Evolutionary conservation across 2,113 vertebrate genomes (phyloP).

Genomic region (Carollia perspicillata): DNA sequence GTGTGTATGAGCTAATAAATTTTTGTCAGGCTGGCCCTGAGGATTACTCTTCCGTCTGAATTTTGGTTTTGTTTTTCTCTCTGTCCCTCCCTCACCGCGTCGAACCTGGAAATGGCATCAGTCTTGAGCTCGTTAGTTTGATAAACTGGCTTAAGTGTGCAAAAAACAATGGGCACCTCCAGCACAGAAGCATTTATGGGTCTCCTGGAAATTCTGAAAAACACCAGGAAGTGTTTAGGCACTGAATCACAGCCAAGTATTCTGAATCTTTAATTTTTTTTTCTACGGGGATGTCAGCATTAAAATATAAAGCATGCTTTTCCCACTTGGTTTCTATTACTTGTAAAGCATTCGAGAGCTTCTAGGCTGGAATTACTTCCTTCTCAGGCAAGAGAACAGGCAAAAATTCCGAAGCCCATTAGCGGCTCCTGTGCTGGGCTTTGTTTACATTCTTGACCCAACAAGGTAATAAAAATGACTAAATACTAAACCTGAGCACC

Average conservation of each 20-base stretch:
- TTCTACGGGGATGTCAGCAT: constrained; percentile 80
- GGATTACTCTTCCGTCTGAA: constrained; percentile 78
- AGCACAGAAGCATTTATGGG: constrained; percentile 79
- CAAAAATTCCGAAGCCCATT: constrained; percentile 61
- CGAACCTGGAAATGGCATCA: constrained; percentile 80
- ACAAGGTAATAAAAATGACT: constrained; percentile 82
- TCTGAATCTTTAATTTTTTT: constrained; percentile 82
- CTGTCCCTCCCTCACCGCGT: constrained; percentile 70
- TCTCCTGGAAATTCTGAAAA: constrained; percentile 81
- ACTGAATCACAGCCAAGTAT: constrained; percentile 82
- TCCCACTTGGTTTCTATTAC: constrained; percentile 82
- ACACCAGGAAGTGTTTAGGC: constrained; percentile 79
- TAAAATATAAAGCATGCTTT: constrained; percentile 83
- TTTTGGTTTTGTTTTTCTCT: constrained; percentile 82
- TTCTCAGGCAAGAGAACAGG: constrained; percentile 63
- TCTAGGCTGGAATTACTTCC: constrained; percentile 78
- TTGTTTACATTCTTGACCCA: constrained; percentile 77
- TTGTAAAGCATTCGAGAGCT: constrained; percentile 82
- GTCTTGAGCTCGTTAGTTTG: constrained; percentile 86
- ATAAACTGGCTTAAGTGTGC: constrained; percentile 83
- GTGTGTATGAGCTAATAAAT: constrained; percentile 79
- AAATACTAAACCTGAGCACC: constrained; percentile 74
- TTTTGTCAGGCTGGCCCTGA: constrained; percentile 71
- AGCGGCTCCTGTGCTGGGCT: constrained; percentile 70
- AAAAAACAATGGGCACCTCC: constrained; percentile 72